These are phyloP conservation scores for Ichneumoninae sp. DNA, from an alignment of 2,888 invertebrate species.

Conservation along the genomic window DNA sequence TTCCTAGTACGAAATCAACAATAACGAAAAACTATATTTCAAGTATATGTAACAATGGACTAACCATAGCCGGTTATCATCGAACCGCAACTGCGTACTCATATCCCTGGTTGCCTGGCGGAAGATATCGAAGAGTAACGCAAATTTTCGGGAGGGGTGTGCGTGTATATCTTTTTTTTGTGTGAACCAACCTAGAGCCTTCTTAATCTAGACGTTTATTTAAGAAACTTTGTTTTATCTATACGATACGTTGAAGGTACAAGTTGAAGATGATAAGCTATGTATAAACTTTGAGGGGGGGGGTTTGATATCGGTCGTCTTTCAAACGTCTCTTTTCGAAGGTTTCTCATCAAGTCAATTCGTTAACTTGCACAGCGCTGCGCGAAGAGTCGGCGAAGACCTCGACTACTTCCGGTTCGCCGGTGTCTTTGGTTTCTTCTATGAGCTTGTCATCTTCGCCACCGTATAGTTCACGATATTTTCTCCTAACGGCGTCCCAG, in stretches of 20 bases:
- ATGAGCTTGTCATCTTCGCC: conserved; percentile 85
- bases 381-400: conserved; percentile 70
- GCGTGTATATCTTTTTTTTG: conserved; percentile 7
- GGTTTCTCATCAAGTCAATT: conserved; percentile 43
- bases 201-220: conserved; percentile 47
- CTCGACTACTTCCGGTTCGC: conserved; percentile 66
- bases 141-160: conserved; percentile 47
- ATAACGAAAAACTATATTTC: conserved; percentile 33
- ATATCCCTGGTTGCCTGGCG: conserved; percentile 61
- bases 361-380: conserved; percentile 62
- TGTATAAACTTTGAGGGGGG: conserved; percentile 29
- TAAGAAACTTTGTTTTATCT: conserved; percentile 52
- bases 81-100: conserved; percentile 57
- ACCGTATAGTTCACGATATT: conserved; percentile 92
- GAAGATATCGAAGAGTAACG: conserved; percentile 48
- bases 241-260: conserved; percentile 57
- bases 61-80: conserved; percentile 63
- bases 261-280: conserved; percentile 45
- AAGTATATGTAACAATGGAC: conserved; percentile 57
- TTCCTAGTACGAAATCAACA: not conserved
- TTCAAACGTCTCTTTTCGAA: not conserved
- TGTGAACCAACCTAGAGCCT: conserved; percentile 28
- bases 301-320: not conserved
- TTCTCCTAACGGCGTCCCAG: conserved; percentile 95
- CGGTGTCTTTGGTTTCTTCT: conserved; percentile 73